Evolutionary conservation across 2,888 invertebrate species (phyloP), one percentile per base, ranked within the genome.

Genomic region (Dryadula phaetusa): DNA sequence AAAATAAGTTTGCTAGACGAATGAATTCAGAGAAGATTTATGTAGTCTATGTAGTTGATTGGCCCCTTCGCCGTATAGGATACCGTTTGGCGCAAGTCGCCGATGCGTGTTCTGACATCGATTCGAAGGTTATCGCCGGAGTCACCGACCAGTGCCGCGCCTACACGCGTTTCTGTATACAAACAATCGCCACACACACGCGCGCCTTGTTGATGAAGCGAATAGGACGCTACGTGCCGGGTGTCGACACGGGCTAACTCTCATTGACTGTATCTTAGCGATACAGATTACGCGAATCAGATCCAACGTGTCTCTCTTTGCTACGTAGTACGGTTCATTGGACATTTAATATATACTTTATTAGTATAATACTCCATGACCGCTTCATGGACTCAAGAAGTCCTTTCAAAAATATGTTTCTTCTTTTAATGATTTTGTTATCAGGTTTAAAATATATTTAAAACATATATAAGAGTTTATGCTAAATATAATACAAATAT

Each of bases 91-190:
- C 77, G 82, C 79, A 10, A 52, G 52, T 32, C 28, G 79, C 79
- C 79, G 82, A 79, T 80, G 79, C 79, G 82, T 82, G 87, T 82
- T 87, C 77, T 86, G 89, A 87, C 89, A 88, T 84, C 87, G 80
- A 81, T 86, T 79, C 82, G 90, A 91, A 92, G 92, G 91, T 91
- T 91, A 92, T 90, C 90, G 84, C 68, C 82, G 82, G 88, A 85
- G 91, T 92, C 91, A 90, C 86, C 90, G 90, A 90, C 90, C 91
- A 90, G 86, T 87, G 86, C 79, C 82, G 79, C 77, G 87, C 90
- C 88, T 85, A 90, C 90, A 88, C 83, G 84, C 88, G 84, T 82
- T 75, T 74, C 74, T 77, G 76, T 77, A 70, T 76, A 77, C 75
- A 77, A 74, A 77, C 80, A 85, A 79, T 85, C 63, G 54, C 86